Percentiles rank a stretch among this genome's conserved stretches.
Conservation (phyloP, 23 tunicate genomes). For the Styela clava region DNA sequence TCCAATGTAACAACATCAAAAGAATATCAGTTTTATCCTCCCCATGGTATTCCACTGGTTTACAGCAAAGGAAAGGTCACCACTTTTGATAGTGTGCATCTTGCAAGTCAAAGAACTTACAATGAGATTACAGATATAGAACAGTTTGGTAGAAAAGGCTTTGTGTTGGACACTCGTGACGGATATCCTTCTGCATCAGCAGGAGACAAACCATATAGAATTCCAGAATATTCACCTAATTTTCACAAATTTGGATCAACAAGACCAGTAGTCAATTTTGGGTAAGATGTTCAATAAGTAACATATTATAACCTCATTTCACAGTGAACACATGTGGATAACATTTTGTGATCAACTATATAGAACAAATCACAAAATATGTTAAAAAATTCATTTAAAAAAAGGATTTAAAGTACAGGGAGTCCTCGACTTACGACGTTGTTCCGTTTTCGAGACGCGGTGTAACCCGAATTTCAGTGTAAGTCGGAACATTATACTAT, state of each 20-base stretch:
- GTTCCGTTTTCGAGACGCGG: no score
- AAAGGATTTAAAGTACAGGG: no score
- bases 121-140: slow-evolving; percentile 54
- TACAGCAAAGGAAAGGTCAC: slow-evolving; percentile 72
- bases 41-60: slow-evolving; percentile 49
- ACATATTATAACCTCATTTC: background rate
- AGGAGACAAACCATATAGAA: slow-evolving; percentile 87
- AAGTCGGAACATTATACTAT: no score
- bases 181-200: slow-evolving; percentile 54
- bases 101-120: slow-evolving; percentile 40
- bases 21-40: slow-evolving; percentile 75
- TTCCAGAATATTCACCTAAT: slow-evolving; percentile 72
- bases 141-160: slow-evolving; percentile 52
- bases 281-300: slow-evolving; percentile 39
- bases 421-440: no score
- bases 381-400: no score
- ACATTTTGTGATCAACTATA: background rate
- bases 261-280: slow-evolving; percentile 77
- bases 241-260: slow-evolving; percentile 80
- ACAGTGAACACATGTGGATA: background rate
- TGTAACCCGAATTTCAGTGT: no score
- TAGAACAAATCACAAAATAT: no score
- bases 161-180: slow-evolving; percentile 42
- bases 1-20: slow-evolving; percentile 33
- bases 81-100: slow-evolving; percentile 47